Evolutionary conservation across 2,888 invertebrate genomes (phyloP).

Genomic region (Drosophila algonquin): DNA sequence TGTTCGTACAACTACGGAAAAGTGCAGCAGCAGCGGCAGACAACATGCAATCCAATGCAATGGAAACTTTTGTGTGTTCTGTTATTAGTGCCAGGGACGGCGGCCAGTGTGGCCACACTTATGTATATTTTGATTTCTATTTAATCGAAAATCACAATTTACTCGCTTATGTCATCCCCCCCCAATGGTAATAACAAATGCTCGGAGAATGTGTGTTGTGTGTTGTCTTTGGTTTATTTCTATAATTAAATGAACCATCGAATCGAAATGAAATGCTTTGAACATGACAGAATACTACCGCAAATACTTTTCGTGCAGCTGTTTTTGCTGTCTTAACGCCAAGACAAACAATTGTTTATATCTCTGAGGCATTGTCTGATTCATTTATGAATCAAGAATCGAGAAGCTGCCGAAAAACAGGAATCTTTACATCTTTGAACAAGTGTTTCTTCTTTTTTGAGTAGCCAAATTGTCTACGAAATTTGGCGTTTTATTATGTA

Average conservation of each 20-base stretch:
- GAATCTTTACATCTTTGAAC: neutral
- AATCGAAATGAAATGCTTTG: constrained; percentile 41
- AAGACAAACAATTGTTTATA: constrained; percentile 23
- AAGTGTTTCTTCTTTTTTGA: constrained; percentile 13
- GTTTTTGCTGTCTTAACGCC: constrained; percentile 29
- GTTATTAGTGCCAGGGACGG: constrained; percentile 61
- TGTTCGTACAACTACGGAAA: constrained; percentile 35
- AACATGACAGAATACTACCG: constrained; percentile 48
- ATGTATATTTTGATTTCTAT: constrained; percentile 17
- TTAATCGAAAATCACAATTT: constrained; percentile 51
- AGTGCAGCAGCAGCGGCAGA: constrained; percentile 35
- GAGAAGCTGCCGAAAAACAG: constrained; percentile 22
- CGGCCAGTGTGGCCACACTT: constrained; percentile 26
- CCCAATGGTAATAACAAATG: constrained; percentile 7
- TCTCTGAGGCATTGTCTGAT: constrained; percentile 9
- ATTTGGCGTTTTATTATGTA: constrained; percentile 41
- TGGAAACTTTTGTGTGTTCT: constrained; percentile 21
- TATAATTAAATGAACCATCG: constrained; percentile 55
- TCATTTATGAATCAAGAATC: constrained; percentile 15
- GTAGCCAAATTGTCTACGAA: constrained; percentile 21
- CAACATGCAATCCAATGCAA: constrained; percentile 38
- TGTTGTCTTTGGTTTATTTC: constrained; percentile 26
- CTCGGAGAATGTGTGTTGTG: constrained; percentile 44
- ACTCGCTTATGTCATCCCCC: constrained; percentile 66
- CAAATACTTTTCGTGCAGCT: constrained; percentile 48